Base-by-base conservation (phyloP, 2,797 vertebrate species). In the Danio jaintianensis region DNA sequence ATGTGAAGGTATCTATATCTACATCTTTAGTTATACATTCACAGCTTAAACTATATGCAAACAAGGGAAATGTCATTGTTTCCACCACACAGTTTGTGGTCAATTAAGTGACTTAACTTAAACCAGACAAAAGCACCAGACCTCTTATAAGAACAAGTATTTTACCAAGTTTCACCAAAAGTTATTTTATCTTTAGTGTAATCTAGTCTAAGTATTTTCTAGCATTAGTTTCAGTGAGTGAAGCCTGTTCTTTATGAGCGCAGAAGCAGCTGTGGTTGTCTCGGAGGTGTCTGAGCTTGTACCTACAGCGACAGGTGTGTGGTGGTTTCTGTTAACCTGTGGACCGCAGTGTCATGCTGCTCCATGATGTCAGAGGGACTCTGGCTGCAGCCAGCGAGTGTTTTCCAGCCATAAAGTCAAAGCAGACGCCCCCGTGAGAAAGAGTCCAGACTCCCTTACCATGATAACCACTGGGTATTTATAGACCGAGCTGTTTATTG, bases 391-490 rank as follows among this genome's bases (percentile, higher is more conserved):
- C 61, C 59, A 10, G 47, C 61, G 36, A 73, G 64, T 47, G 53
- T 82, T 69, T 87, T 83, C 78, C 82, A 80, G 78, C 81, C 75
- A 82, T 85, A 76, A 72, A 22, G 61, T 48, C 43, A n/a, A 36
- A 64, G 73, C 72, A 79, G 78, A 84, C 29, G 20, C 79, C 75
- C 69, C 70, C 22, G 22, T 82, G 81, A 82, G 56, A 74, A 81
- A 63, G 80, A 75, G 82, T 59, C 64, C 62, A 67, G 73, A 70
- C 82, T 77, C 73, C 61, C 66, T 79, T 63, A 22, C 74, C 67
- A 78, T 78, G 80, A 85, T 81, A 78, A 77, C 75, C 11, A 5
- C 6, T 43, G 63, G 69, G 80, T 87, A 85, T 86, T 86, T 84
- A 70, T 78, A 82, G 82, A 74, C n/a, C 12, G 50, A 18, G 45